Conservation (phyloP, 2,888 invertebrate species). For the Epirrita christyi region DNA sequence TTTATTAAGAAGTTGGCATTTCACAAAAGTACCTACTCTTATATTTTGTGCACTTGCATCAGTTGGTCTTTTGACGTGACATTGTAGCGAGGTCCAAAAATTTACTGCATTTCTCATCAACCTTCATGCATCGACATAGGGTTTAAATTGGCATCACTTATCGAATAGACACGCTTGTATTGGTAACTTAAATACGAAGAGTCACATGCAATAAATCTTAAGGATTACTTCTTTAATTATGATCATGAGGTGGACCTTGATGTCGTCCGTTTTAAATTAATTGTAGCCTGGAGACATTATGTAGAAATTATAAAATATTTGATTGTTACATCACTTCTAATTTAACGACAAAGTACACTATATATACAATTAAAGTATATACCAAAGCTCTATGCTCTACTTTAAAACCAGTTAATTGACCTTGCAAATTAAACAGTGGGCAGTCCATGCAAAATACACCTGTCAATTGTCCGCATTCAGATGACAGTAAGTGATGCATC, state of each 20-base stretch:
- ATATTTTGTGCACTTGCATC: conserved; percentile 70
- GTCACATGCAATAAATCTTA: conserved; percentile 18
- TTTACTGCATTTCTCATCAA: conserved; percentile 36
- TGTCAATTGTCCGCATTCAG: conserved; percentile 60
- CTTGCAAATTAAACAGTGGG: conserved; percentile 58
- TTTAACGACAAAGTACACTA: no score
- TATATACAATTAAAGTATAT: no score
- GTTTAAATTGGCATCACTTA: conserved; percentile 9
- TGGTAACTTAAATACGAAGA: conserved; percentile 2
- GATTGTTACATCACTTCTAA: no score
- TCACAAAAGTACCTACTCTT: conserved; percentile 55
- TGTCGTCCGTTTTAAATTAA: conserved; percentile 19
- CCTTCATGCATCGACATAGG: conserved; percentile 2
- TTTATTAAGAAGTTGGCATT: conserved; percentile 60
- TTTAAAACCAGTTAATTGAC: conserved; percentile 66
- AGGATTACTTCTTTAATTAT: conserved; percentile 16
- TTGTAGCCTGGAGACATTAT: conserved; percentile 7
- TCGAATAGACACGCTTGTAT: conserved; percentile 3
- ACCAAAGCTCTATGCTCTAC: conserved; percentile 34
- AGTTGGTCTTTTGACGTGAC: conserved; percentile 62
- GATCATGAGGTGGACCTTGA: conserved; percentile 6
- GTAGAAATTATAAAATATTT: no score
- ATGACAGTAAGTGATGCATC: conserved; percentile 23
- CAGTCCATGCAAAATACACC: conserved; percentile 39
- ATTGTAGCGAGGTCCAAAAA: conserved; percentile 47